Conservation (phyloP, 2,797 vertebrate genomes). For the Tapirus indicus region DNA sequence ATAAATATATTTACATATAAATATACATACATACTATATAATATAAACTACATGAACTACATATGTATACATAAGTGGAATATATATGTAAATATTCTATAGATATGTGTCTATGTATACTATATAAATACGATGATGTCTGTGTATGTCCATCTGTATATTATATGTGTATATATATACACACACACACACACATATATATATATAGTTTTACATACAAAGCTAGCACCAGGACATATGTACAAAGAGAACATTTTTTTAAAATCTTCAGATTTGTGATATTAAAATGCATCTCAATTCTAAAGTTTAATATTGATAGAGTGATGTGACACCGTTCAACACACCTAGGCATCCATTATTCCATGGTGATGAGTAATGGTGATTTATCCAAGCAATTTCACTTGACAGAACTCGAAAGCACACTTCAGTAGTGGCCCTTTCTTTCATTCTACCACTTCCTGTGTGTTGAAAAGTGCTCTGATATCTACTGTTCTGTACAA, state of each 20-base stretch:
- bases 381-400: conserved; percentile 49
- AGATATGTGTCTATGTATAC: background rate
- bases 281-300: background rate
- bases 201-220: background rate
- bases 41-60: background rate
- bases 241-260: background rate
- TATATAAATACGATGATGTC: background rate
- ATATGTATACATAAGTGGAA: background rate
- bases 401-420: background rate
- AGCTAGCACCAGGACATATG: background rate
- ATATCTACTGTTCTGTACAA: background rate
- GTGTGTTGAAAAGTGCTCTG: background rate
- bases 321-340: background rate
- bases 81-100: background rate
- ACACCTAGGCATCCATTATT: background rate
- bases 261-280: background rate
- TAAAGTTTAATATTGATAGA: background rate
- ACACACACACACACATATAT: too few relatives aligned
- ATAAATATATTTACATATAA: background rate
- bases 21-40: background rate
- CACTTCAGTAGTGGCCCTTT: background rate
- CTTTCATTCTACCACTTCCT: background rate
- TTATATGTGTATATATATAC: background rate
- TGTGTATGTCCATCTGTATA: background rate
- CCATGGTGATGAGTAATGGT: background rate